These are phyloP conservation scores for Adrianichthys oophorus DNA, from an alignment of 2,797 vertebrate genomes.

Conservation along the genomic window DNA sequence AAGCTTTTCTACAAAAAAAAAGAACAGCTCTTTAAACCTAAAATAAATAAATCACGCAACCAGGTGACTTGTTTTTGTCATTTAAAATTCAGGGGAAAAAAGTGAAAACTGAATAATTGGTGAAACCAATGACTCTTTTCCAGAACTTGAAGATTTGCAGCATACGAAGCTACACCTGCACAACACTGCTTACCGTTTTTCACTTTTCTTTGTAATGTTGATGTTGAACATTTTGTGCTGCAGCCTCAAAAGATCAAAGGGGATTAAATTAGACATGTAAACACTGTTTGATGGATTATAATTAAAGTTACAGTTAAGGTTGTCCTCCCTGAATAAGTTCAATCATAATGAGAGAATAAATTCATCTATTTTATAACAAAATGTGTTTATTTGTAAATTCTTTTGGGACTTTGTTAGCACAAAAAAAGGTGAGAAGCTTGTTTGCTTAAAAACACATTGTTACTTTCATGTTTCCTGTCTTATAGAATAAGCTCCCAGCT, in stretches of 20 bases:
- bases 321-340: slow-evolving; percentile 70
- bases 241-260: slow-evolving; percentile 69
- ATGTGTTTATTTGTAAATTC: slow-evolving; percentile 55
- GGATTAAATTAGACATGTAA: slow-evolving; percentile 69
- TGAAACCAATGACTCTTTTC: slow-evolving; percentile 55
- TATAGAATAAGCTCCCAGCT: no score
- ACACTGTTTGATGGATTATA: slow-evolving; percentile 68
- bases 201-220: slow-evolving; percentile 63
- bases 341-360: slow-evolving; percentile 72
- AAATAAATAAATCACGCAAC: no score
- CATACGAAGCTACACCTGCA: slow-evolving; percentile 28
- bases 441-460: slow-evolving; percentile 30
- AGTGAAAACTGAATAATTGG: slow-evolving; percentile 52
- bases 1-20: no score
- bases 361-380: slow-evolving; percentile 51
- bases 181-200: slow-evolving; percentile 35
- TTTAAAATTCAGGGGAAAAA: slow-evolving; percentile 59
- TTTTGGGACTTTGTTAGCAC: slow-evolving; percentile 52
- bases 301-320: slow-evolving; percentile 70
- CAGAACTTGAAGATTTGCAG: slow-evolving; percentile 30
- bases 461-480: slow-evolving; percentile 6
- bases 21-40: no score
- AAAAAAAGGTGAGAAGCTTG: slow-evolving; percentile 51
- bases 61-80: neutral
- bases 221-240: slow-evolving; percentile 34